Percentiles rank a stretch among this genome's conserved stretches.
phyloP scores from a whole-genome alignment of 2,797 vertebrate genomes.

The Lithobates pipiens region DNA sequence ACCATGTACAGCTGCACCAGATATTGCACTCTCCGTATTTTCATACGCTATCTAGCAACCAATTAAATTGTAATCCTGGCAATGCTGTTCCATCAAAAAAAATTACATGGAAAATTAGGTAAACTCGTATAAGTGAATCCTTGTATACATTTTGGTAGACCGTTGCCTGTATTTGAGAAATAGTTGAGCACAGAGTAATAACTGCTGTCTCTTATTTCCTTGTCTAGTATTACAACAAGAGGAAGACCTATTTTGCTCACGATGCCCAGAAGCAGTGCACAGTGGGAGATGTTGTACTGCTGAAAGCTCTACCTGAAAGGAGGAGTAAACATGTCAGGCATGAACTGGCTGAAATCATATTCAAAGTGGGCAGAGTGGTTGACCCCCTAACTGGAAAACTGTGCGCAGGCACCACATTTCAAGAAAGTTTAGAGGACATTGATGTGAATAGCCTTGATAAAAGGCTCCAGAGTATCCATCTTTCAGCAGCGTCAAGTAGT shows the following conservation, averaged over 20 bases:
- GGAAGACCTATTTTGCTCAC: conserved; percentile 97
- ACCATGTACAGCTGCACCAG: too few species aligned
- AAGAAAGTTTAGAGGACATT: conserved; percentile 79
- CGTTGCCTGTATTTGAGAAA: too few species aligned
- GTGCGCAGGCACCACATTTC: conserved; percentile 83
- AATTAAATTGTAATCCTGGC: too few species aligned
- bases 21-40: too few species aligned
- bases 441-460: conserved; percentile 76
- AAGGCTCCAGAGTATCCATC: conserved; percentile 82
- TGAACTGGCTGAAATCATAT: conserved; percentile 90
- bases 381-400: conserved; percentile 91
- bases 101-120: too few species aligned
- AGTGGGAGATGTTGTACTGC: conserved; percentile 90
- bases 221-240: conserved; percentile 92
- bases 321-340: conserved; percentile 92
- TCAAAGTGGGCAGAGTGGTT: conserved; percentile 91
- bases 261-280: conserved; percentile 89
- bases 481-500: conserved; percentile 69
- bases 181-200: background rate
- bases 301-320: conserved; percentile 87
- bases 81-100: too few species aligned
- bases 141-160: background rate
- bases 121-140: too few species aligned
- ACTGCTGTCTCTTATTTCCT: conserved; percentile 32
- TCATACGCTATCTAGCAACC: too few species aligned